These are phyloP conservation scores for Gonioctena quinquepunctata DNA, from an alignment of 1,140 invertebrate species.

Conservation along the genomic window DNA sequence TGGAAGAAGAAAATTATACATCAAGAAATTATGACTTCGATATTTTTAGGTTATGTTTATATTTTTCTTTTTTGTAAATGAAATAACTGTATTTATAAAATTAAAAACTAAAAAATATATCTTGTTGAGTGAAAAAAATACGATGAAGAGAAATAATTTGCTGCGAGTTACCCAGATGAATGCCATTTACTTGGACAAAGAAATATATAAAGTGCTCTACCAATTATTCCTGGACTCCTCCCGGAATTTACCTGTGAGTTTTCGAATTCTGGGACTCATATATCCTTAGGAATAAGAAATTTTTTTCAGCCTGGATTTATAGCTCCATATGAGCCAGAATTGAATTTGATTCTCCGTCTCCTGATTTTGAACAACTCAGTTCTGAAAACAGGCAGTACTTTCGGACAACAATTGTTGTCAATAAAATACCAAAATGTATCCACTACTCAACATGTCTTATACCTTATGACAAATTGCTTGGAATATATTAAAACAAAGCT, in stretches of 20 bases:
- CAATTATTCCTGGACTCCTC: conserved; percentile 36
- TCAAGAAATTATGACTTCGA: too few species aligned
- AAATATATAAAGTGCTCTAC: conserved; percentile 47
- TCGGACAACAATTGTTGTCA: conserved; percentile 52
- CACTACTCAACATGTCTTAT: conserved; percentile 38
- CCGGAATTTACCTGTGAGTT: conserved; percentile 50
- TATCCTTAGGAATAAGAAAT: conserved; percentile 3
- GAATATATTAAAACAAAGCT: conserved; percentile 46
- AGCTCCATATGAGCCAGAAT: conserved; percentile 41
- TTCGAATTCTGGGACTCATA: background rate
- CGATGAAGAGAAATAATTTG: conserved; percentile 37
- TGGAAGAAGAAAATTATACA: too few species aligned
- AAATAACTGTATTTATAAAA: too few species aligned
- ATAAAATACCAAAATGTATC: conserved; percentile 52
- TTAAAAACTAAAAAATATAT: too few species aligned
- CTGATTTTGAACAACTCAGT: conserved; percentile 47
- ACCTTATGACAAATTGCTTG: conserved; percentile 36
- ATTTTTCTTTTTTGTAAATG: too few species aligned
- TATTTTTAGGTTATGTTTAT: too few species aligned
- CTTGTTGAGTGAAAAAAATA: too few species aligned
- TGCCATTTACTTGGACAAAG: conserved; percentile 52
- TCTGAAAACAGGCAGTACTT: conserved; percentile 42
- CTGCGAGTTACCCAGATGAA: conserved; percentile 53
- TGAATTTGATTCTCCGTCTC: conserved; percentile 44
- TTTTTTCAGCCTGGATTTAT: conserved; percentile 42